Evolutionary conservation across 2,113 vertebrate species (phyloP).

Genomic region (Catharus minimus): DNA sequence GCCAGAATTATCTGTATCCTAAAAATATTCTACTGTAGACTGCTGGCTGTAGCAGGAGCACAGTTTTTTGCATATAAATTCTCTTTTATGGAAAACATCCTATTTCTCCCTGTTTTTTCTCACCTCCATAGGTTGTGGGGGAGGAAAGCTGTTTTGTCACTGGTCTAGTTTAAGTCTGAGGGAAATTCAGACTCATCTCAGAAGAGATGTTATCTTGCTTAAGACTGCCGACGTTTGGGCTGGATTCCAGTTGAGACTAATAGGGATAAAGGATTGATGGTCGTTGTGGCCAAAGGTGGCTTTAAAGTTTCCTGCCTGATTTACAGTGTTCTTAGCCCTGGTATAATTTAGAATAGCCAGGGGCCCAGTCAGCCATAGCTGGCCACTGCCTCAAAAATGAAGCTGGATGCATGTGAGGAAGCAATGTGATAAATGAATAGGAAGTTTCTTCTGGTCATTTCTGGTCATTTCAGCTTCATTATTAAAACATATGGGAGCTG

Average conservation of each 20-base stretch:
- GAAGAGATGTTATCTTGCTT: not conserved
- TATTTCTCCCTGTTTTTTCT: not conserved
- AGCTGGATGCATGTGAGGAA: not conserved
- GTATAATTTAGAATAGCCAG: slow-evolving; percentile 6
- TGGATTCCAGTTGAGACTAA: not conserved
- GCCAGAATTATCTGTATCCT: slow-evolving; percentile 50
- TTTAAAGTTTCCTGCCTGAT: slow-evolving; percentile 5
- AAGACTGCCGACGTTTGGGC: not conserved
- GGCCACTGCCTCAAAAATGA: not conserved
- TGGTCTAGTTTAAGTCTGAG: not conserved
- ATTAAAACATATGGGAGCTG: not conserved
- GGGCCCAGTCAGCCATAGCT: not conserved
- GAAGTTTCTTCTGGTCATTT: not conserved
- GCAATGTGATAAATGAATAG: not conserved
- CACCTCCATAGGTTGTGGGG: not conserved
- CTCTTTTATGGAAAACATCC: slow-evolving; percentile 4
- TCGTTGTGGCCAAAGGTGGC: not conserved
- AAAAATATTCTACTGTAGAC: slow-evolving; percentile 54
- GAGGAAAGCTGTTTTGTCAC: not conserved
- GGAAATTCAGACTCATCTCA: not conserved
- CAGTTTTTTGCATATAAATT: slow-evolving; percentile 27
- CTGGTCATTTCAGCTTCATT: not conserved
- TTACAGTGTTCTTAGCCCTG: not conserved
- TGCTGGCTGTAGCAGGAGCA: not conserved
- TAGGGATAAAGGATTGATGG: not conserved